Base-by-base conservation (phyloP, 2,797 vertebrate species). In the Mus minutoides region DNA sequence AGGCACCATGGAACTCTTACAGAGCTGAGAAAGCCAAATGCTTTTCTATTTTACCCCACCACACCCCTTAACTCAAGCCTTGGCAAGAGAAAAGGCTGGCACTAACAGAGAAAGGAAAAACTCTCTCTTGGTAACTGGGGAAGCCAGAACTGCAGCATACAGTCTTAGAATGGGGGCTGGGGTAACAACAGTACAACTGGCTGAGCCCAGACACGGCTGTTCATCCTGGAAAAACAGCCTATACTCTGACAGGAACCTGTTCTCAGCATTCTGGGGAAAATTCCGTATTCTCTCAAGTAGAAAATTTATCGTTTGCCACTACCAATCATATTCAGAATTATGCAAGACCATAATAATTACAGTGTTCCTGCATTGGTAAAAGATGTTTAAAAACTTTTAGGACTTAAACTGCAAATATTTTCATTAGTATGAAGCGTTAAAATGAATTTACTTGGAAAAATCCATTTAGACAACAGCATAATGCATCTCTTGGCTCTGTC, bases 371-470 rank as follows among this genome's bases (percentile, higher is more conserved):
- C 71, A 83, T 91, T 67, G 17, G 56, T 83, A 85, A 95, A 79
- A 49, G 49, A 75, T n/a, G 49, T 95, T 96, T 92, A 92, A 90
- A 91, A 93, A 94, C 83, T 56, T 84, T 91, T 87, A 94, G 93
- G 77, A 43, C 49, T 92, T 77, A 94, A 7, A 21, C 80, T 92
- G 69, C n/a, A 88, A 90, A 94, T 95, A 95, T 93, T 95, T 95
- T 95, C 93, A 90, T 85, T 87, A 85, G 82, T 79, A 75, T 60
- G n/a, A 71, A 95, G 84, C n/a, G 80, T 88, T 90, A 67, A 92
- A 95, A 90, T 75, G 92, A 94, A 97, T 76, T 77, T 56, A 85
- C 76, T 82, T 87, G 82, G 29, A 17, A 88, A 85, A 84, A n/a
- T 21, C 34, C 91, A 49, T 17, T 94, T 91, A 95, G 64, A 79